phyloP scores from a whole-genome alignment of 35 echinoderm and acorn worm genomes.

The Ophiothrix spiculata region DNA sequence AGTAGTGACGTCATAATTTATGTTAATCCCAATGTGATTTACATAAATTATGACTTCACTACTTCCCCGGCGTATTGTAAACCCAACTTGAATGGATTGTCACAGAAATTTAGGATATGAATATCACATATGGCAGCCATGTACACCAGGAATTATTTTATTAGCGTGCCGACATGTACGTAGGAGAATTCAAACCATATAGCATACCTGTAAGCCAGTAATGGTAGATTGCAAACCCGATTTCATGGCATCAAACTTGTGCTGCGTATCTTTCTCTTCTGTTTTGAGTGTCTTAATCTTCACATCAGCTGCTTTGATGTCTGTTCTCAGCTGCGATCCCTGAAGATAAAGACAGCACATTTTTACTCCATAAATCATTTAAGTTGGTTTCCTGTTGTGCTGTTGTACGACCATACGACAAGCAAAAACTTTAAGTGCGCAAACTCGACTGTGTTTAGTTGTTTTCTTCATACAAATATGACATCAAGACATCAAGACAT shows the following conservation, averaged over 20 bases:
- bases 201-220: conserved; percentile 40
- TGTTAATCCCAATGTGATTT: background rate
- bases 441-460: no score
- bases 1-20: background rate
- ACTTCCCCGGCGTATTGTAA: background rate
- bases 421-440: no score
- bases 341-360: conserved; percentile 21
- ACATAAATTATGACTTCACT: background rate
- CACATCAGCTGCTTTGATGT: conserved; percentile 45
- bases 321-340: conserved; percentile 56
- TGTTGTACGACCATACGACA: no score
- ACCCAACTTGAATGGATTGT: background rate
- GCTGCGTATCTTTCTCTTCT: conserved; percentile 43
- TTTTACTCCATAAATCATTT: background rate
- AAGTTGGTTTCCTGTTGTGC: no score
- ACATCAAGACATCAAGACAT: background rate
- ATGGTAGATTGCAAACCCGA: conserved; percentile 44
- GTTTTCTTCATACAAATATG: background rate
- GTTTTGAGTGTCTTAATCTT: conserved; percentile 35
- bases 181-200: conserved; percentile 1
- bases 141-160: no score
- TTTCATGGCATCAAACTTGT: conserved; percentile 61
- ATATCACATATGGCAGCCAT: background rate
- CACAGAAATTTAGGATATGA: background rate
- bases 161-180: no score